These are phyloP conservation scores for Tokudaia tokunoshimensis DNA, from an alignment of 2,797 vertebrate species.

Conservation along the genomic window DNA sequence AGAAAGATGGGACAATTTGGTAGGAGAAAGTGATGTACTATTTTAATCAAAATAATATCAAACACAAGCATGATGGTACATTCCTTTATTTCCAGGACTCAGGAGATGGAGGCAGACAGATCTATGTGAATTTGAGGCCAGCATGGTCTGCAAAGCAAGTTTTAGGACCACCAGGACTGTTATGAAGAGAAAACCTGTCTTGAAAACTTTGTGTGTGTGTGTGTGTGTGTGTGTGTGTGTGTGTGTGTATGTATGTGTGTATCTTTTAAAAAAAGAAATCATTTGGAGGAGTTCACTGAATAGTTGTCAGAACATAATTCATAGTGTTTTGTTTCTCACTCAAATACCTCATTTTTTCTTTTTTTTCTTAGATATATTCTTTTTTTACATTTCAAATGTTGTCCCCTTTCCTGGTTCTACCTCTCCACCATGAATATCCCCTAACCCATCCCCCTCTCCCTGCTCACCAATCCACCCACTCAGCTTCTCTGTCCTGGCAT, in stretches of 20 bases:
- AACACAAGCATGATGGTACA: not conserved
- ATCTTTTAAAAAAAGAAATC: not conserved
- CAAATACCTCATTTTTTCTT: not conserved
- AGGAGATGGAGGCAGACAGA: not conserved
- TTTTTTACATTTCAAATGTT: too few relatives aligned
- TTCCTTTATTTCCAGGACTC: not conserved
- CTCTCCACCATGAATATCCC: too few relatives aligned
- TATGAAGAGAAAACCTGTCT: not conserved
- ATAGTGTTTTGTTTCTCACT: not conserved
- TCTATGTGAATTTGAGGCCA: not conserved
- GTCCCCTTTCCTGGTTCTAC: too few relatives aligned
- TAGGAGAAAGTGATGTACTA: not conserved
- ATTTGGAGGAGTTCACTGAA: constrained; percentile 44
- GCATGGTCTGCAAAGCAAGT: not conserved
- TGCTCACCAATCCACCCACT: too few relatives aligned
- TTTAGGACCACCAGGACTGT: not conserved
- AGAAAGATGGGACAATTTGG: not conserved
- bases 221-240: too few relatives aligned
- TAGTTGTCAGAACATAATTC: not conserved
- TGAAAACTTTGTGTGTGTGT: too few relatives aligned
- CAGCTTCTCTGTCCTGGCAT: too few relatives aligned
- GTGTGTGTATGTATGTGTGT: not conserved
- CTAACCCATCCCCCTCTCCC: too few relatives aligned
- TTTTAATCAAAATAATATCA: not conserved
- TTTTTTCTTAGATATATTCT: too few relatives aligned